Evolutionary conservation across 2,113 vertebrate species (phyloP).

Genomic region (Phalacrocorax pelagicus): DNA sequence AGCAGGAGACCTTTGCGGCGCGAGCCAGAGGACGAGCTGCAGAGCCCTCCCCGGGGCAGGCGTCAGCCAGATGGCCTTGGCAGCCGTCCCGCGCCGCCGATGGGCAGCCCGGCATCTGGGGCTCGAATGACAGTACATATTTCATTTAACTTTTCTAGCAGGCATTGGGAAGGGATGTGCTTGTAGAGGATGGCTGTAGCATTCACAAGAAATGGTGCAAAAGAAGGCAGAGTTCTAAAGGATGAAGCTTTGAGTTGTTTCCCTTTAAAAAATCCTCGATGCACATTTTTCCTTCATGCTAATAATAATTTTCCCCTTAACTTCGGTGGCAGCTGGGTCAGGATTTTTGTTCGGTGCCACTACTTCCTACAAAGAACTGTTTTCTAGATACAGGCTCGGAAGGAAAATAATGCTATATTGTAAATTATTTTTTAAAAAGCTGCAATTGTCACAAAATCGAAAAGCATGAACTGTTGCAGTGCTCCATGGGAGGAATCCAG

Average conservation of each 20-base stretch:
- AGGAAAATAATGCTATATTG: neutral
- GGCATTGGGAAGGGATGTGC: neutral
- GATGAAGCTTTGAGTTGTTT: neutral
- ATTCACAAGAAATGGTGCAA: neutral
- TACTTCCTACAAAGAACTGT: neutral
- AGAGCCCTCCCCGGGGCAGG: neutral
- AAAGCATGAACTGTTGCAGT: neutral
- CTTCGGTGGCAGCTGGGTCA: neutral
- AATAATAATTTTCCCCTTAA: neutral
- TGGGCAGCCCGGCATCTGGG: neutral
- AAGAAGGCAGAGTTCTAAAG: neutral
- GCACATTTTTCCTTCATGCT: neutral
- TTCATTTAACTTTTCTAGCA: neutral
- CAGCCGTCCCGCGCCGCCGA: neutral
- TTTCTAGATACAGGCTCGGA: neutral
- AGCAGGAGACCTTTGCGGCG: neutral
- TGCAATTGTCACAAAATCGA: neutral
- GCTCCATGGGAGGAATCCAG: neutral
- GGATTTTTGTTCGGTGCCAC: neutral
- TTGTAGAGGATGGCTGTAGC: neutral
- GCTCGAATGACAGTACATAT: neutral
- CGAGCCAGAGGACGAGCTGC: neutral
- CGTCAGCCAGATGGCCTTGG: constrained; percentile 8
- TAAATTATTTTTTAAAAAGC: neutral
- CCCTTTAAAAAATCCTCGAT: neutral